A percentile compares a stretch with the other conserved stretches of the same genome.
These are phyloP conservation scores for Pogonus chalceus DNA, from an alignment of 1,140 invertebrate species.

Conservation along the genomic window DNA sequence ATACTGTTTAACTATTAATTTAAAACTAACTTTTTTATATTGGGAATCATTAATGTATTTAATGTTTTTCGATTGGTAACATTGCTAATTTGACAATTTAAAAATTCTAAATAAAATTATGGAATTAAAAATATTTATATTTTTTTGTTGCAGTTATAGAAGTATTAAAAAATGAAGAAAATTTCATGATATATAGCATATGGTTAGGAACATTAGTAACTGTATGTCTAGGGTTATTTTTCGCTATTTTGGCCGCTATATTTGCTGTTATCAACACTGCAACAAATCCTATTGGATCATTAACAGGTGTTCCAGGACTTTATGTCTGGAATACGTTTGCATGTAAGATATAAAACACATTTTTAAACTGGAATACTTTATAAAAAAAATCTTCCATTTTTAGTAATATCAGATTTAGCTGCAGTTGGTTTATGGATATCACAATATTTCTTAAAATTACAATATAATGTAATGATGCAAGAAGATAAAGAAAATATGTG, in stretches of 20 bases:
- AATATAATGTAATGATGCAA: constrained; percentile 64
- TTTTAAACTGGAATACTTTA: constrained; percentile 8
- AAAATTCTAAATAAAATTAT: too few relatives aligned
- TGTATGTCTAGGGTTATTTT: constrained; percentile 52
- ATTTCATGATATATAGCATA: constrained; percentile 57
- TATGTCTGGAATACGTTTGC: constrained; percentile 68
- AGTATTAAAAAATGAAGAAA: constrained; percentile 48
- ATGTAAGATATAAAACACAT: constrained; percentile 46
- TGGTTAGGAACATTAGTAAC: constrained; percentile 62
- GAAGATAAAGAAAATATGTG: constrained; percentile 65
- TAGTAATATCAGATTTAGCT: constrained; percentile 59
- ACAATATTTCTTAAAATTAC: constrained; percentile 63
- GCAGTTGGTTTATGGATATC: constrained; percentile 62
- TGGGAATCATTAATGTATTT: too few relatives aligned
- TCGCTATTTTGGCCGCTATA: constrained; percentile 55
- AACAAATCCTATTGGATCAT: constrained; percentile 58
- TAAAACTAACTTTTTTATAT: too few relatives aligned
- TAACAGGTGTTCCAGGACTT: constrained; percentile 65
- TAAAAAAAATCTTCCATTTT: constrained; percentile 6
- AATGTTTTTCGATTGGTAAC: too few relatives aligned
- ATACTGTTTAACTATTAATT: too few relatives aligned
- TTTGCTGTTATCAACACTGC: constrained; percentile 71
- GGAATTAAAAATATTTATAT: constrained; percentile 9
- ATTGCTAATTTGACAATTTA: too few relatives aligned
- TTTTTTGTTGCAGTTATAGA: constrained; percentile 43